Evolutionary conservation across 2,888 invertebrate genomes (phyloP).

Genomic region (Priocnemis perturbator): DNA sequence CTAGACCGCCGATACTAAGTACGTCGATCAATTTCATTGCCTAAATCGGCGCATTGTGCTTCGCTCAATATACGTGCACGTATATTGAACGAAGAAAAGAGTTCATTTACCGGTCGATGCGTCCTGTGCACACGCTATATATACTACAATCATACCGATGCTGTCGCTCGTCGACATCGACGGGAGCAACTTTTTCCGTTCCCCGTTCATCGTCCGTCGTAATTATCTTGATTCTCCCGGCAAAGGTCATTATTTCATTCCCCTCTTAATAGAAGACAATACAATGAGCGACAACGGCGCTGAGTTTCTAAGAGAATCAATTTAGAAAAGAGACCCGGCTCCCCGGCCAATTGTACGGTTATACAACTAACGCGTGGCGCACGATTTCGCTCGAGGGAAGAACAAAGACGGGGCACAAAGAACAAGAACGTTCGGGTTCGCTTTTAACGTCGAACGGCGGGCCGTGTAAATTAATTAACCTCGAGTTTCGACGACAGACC

Average conservation of each 20-base stretch:
- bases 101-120: too few relatives aligned
- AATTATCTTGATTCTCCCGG: conserved; percentile 59
- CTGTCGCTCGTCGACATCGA: too few relatives aligned
- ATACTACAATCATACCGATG: too few relatives aligned
- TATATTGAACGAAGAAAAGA: too few relatives aligned
- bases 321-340: conserved; percentile 46
- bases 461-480: conserved; percentile 7
- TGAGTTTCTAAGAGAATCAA: conserved; percentile 58
- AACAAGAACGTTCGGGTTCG: too few relatives aligned
- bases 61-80: too few relatives aligned
- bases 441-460: too few relatives aligned
- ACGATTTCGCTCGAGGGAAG: conserved; percentile 24
- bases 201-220: conserved; percentile 44
- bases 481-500: neutral
- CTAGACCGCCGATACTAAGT: too few relatives aligned
- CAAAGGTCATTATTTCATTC: conserved; percentile 59
- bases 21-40: too few relatives aligned
- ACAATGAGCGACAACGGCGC: conserved; percentile 42
- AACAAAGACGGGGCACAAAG: neutral
- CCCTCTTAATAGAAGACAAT: conserved; percentile 53
- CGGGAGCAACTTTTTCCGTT: conserved; percentile 42
- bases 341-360: conserved; percentile 45
- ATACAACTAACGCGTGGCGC: conserved; percentile 35
- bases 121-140: too few relatives aligned
- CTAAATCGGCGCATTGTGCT: too few relatives aligned